Evolutionary conservation across 2,113 vertebrate species (phyloP), one percentile per base, ranked within the genome.

Genomic region (Meriones unguiculatus): DNA sequence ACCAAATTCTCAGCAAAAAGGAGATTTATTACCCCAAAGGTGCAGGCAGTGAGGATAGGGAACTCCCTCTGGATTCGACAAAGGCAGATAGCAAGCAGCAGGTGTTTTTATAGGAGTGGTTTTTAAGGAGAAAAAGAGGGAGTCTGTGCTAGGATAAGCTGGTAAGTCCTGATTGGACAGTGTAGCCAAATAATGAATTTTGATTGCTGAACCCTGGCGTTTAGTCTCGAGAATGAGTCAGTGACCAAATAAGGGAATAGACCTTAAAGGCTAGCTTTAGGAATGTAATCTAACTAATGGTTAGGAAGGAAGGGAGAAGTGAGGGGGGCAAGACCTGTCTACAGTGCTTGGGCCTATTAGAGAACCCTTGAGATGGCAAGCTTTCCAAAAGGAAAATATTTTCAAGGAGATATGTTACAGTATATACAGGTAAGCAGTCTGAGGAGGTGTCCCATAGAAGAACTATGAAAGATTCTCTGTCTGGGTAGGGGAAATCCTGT

Each of bases 351-450:
- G 15, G 35, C 35, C 7, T 72, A 15, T n/a, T 72, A 72, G 70
- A n/a, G 70, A n/a, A 2, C 35, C 35, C 15, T n/a, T n/a, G 35
- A 72, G 15, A 32, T 32, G 0, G 35, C 15, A n/a, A 41, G 24
- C 30, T 15, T 35, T 95, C 75, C 62, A 50, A 90, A 97, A 92
- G 25, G 84, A 67, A 88, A 35, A 67, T 72, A 82, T 46, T 32
- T 75, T 46, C 18, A 62, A 6, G 15, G 35, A 92, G 13, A 59
- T 22, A 12, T 62, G 59, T 76, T 17, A 62, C 32, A 93, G 57
- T 11, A 76, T 15, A 0, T 57, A 25, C 41, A 1, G 15, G 13
- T 32, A 38, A n/a, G 24, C 38, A 22, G 35, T 92, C 1, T 76
- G 8, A 76, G 65, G 30, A 30, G 50, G 1, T 13, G 8, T 17